Percentiles rank a stretch among this genome's conserved stretches.
phyloP scores from a whole-genome alignment of 2,797 vertebrate genomes.

The Myotis myotis region DNA sequence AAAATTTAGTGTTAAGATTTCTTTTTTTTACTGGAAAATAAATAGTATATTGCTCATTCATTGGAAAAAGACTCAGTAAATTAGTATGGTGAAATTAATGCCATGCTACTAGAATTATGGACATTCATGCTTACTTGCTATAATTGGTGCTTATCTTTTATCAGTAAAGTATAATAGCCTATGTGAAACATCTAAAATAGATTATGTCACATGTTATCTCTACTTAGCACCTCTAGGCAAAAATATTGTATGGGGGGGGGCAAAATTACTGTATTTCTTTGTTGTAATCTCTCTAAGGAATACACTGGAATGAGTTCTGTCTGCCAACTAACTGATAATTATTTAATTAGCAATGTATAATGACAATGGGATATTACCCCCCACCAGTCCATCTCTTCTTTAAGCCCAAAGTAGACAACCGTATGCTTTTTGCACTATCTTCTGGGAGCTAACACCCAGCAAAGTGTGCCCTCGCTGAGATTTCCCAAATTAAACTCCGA shows the following conservation, averaged over 20 bases:
- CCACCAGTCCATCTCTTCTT: constrained; percentile 83
- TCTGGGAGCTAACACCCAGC: constrained; percentile 75
- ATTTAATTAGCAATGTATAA: constrained; percentile 91
- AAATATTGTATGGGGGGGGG: constrained; percentile 81
- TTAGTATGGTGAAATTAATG: constrained; percentile 82
- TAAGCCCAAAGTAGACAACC: constrained; percentile 83
- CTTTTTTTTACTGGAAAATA: constrained; percentile 70
- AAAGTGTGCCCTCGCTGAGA: constrained; percentile 74
- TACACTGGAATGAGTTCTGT: constrained; percentile 86
- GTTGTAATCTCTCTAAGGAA: constrained; percentile 85
- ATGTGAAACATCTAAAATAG: constrained; percentile 74
- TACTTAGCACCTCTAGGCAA: constrained; percentile 82
- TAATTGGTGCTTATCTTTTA: constrained; percentile 82
- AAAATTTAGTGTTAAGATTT: neutral
- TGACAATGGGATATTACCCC: constrained; percentile 88
- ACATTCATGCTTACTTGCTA: constrained; percentile 77
- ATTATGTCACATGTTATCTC: constrained; percentile 77
- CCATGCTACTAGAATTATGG: constrained; percentile 78
- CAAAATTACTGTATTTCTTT: constrained; percentile 86
- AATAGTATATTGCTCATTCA: constrained; percentile 69
- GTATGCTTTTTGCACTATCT: constrained; percentile 75
- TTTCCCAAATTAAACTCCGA: constrained; percentile 80
- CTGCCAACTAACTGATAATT: constrained; percentile 90
- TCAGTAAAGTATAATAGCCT: constrained; percentile 73
- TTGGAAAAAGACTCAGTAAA: constrained; percentile 79